Conservation (phyloP, 2,797 vertebrate genomes). For the Characodon lateralis region DNA sequence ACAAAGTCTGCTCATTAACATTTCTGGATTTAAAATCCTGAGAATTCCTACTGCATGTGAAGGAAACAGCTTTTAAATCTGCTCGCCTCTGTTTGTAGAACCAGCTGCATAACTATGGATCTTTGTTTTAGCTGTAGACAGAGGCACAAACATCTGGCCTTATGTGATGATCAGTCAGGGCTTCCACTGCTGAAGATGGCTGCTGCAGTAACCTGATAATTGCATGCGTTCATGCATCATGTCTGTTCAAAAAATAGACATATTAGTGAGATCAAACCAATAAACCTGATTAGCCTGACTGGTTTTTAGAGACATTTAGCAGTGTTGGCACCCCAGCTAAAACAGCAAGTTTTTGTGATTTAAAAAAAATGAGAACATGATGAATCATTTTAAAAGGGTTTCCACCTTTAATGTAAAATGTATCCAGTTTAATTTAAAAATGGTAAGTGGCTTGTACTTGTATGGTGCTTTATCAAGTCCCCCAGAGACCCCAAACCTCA, state of each 20-base stretch:
- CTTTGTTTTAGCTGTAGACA: not conserved
- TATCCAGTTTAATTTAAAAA: too few relatives aligned
- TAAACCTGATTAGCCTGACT: too few relatives aligned
- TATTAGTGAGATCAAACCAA: not conserved
- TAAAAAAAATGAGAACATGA: too few relatives aligned
- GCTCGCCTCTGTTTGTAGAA: not conserved
- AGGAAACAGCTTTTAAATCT: not conserved
- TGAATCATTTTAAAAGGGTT: too few relatives aligned
- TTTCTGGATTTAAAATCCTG: not conserved
- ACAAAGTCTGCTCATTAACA: not conserved
- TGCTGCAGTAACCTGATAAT: not conserved
- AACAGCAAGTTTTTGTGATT: not conserved
- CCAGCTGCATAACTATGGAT: not conserved
- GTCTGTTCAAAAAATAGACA: not conserved
- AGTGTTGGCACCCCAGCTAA: not conserved
- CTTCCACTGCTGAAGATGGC: not conserved
- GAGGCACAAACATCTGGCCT: not conserved
- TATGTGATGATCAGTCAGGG: not conserved
- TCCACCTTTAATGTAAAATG: too few relatives aligned
- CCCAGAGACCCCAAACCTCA: too few relatives aligned
- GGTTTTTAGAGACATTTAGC: not conserved
- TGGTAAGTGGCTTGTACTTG: too few relatives aligned
- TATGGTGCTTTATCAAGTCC: too few relatives aligned
- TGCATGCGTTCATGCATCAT: not conserved
- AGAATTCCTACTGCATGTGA: not conserved